These are phyloP conservation scores for Chaunax sp. DNA, from an alignment of 2,797 vertebrate species.

Conservation along the genomic window DNA sequence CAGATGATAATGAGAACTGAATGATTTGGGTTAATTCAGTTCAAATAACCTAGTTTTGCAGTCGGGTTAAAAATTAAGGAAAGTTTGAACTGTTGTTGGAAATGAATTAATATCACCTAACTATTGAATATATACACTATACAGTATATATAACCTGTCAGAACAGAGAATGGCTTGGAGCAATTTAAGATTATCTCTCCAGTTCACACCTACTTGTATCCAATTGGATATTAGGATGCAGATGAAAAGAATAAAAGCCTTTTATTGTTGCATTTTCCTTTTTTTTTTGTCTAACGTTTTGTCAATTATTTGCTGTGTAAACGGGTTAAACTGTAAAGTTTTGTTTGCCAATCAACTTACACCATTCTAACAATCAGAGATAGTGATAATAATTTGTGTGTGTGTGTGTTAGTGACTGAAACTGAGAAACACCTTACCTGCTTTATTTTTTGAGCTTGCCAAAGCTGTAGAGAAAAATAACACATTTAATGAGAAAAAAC, in stretches of 20 bases:
- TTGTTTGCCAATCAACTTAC: neutral
- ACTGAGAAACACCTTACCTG: slow-evolving; percentile 84
- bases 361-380: neutral
- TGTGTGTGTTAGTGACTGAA: slow-evolving; percentile 9
- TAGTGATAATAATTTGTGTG: neutral
- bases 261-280: neutral
- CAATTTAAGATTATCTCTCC: too few species aligned
- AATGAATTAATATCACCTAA: neutral
- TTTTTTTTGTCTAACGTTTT: too few species aligned
- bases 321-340: neutral
- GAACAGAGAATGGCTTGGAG: too few species aligned
- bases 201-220: too few species aligned
- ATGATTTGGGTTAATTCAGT: neutral
- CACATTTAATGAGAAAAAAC: neutral
- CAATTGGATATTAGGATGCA: too few species aligned
- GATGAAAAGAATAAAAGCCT: neutral
- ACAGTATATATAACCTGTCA: too few species aligned
- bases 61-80: neutral
- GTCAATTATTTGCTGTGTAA: too few species aligned
- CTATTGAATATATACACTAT: too few species aligned
- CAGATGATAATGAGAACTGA: slow-evolving; percentile 35
- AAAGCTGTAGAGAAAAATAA: slow-evolving; percentile 85
- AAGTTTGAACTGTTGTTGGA: neutral
- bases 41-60: neutral
- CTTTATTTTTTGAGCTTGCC: slow-evolving; percentile 95